phyloP scores from a whole-genome alignment of 2,888 invertebrate genomes.

The Eulithis prunata region DNA sequence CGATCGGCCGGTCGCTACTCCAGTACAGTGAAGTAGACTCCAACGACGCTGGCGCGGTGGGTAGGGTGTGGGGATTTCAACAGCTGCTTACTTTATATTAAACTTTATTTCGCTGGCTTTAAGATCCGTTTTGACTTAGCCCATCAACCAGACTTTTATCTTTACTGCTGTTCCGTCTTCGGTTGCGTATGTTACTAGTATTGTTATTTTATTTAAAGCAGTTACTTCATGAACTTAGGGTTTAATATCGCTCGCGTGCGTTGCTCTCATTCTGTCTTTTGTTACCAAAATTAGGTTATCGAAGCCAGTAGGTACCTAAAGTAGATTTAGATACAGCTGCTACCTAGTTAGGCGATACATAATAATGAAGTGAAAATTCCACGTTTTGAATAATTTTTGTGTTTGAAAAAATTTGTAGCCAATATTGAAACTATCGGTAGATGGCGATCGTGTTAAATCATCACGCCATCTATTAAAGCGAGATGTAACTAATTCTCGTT shows the following conservation, averaged over 20 bases:
- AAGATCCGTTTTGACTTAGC: background rate
- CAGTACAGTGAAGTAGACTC: background rate
- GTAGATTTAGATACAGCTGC: too few relatives aligned
- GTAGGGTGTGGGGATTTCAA: background rate
- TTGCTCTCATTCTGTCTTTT: background rate
- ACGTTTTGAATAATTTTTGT: too few relatives aligned
- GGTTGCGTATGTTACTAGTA: background rate
- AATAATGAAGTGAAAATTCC: too few relatives aligned
- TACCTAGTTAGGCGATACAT: too few relatives aligned
- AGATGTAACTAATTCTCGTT: background rate
- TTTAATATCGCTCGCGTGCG: background rate
- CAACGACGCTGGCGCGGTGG: conserved; percentile 4
- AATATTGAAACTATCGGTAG: too few relatives aligned
- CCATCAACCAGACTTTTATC: background rate
- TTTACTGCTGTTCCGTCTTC: background rate
- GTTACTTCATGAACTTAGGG: background rate
- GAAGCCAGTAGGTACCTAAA: too few relatives aligned
- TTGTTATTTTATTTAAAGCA: background rate
- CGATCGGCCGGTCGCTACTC: conserved; percentile 13
- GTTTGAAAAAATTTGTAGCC: too few relatives aligned
- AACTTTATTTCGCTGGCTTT: background rate
- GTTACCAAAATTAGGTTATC: background rate
- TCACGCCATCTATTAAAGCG: background rate
- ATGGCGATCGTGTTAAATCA: background rate
- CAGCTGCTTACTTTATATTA: background rate